Evolutionary conservation across 2,888 invertebrate genomes (phyloP).

Genomic region (Plagiodera versicolora): DNA sequence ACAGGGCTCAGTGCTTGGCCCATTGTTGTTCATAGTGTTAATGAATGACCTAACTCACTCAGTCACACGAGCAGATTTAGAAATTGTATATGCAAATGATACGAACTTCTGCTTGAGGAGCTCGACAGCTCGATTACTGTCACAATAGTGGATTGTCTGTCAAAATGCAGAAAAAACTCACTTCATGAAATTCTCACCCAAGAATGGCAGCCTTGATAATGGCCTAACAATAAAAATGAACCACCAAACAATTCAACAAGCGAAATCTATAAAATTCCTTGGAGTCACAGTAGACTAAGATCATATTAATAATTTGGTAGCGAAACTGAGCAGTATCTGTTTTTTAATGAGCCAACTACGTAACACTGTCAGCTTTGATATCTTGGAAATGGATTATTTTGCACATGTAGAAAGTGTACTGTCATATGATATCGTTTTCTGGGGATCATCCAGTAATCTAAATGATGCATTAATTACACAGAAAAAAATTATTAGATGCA

Average conservation of each 20-base stretch:
- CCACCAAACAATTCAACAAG: not conserved
- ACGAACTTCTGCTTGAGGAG: not conserved
- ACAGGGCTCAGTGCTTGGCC: not conserved
- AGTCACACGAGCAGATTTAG: not conserved
- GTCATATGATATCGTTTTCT: not conserved
- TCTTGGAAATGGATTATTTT: not conserved
- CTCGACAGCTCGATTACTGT: not conserved
- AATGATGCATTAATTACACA: not conserved
- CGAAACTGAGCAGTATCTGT: not conserved
- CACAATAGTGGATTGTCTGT: not conserved
- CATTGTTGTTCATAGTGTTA: not conserved
- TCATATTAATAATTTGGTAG: not conserved
- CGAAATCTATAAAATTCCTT: not conserved
- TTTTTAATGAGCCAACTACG: not conserved
- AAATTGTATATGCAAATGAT: not conserved
- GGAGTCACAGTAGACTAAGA: not conserved
- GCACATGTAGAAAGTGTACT: not conserved
- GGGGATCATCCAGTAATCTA: not conserved
- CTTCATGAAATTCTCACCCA: conserved; percentile 1
- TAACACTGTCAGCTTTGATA: not conserved
- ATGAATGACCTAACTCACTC: not conserved
- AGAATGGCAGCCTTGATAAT: not conserved
- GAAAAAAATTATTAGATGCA: not conserved
- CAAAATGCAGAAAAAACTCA: conserved; percentile 2
- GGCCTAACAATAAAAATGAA: not conserved